Evolutionary conservation across 2,888 invertebrate genomes (phyloP).

Genomic region (Leptopterna dolabrata): DNA sequence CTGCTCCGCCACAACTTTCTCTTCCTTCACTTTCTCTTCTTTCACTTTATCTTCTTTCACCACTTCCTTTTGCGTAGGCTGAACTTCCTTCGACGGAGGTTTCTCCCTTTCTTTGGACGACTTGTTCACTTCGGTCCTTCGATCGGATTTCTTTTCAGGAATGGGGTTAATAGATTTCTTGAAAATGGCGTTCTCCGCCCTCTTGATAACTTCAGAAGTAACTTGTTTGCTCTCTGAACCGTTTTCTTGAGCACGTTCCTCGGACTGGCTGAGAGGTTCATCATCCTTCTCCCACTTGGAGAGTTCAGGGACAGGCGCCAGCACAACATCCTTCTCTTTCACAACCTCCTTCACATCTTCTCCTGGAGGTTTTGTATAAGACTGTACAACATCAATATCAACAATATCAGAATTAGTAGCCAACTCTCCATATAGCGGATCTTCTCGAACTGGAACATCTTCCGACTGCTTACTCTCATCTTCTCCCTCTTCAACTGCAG

Average conservation of each 20-base stretch:
- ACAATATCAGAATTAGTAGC: constrained; percentile 65
- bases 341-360: constrained; percentile 61
- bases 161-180: constrained; percentile 88
- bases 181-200: constrained; percentile 92
- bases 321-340: constrained; percentile 72
- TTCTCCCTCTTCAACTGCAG: constrained; percentile 58
- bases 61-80: constrained; percentile 52
- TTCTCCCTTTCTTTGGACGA: constrained; percentile 57
- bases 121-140: constrained; percentile 62
- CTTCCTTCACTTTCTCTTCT: constrained; percentile 6
- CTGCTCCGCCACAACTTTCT: background rate
- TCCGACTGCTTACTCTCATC: constrained; percentile 60
- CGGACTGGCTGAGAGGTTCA: constrained; percentile 66
- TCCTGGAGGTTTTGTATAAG: constrained; percentile 65
- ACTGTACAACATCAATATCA: constrained; percentile 72
- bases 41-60: constrained; percentile 2
- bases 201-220: constrained; percentile 87
- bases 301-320: constrained; percentile 80
- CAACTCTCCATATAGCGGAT: constrained; percentile 67
- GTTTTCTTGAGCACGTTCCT: constrained; percentile 65
- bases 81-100: constrained; percentile 53
- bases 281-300: constrained; percentile 89
- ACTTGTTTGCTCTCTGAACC: constrained; percentile 73
- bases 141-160: constrained; percentile 66
- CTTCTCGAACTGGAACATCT: constrained; percentile 61